Base-by-base conservation (phyloP, 1,140 invertebrate species). In the Fopius arisanus region DNA sequence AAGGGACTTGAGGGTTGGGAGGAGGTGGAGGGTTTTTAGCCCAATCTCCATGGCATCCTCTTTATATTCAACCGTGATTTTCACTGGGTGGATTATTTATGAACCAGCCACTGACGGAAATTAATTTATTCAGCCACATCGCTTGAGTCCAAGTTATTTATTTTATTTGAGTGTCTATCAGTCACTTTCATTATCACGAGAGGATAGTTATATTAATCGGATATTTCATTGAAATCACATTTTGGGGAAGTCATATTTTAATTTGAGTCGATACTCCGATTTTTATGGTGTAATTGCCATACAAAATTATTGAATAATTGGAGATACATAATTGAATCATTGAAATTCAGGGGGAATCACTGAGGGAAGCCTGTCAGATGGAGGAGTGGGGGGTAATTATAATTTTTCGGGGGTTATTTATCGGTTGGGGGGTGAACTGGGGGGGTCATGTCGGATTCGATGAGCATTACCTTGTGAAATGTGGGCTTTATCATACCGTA, bases 401-500 rank as follows among this genome's bases (percentile, higher is more conserved):
- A n/a, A 66, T 37, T 33, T 66, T 31, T 37, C n/a, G n/a, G n/a
- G n/a, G n/a, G n/a, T n/a, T 37, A 33, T 40, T 67, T 26, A 41
- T 40, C 16, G 16, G 23, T 23, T 9, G 7, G 23, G 33, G 14
- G 12, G 37, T 66, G 14, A 12, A 59, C 19, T 10, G 23, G 10
- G 23, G 54, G 54, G 19, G 10, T 59, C 54, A 59, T 23, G 54
- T 59, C 66, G 12, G 43, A 67, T 67, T 40, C 66, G 37, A 67
- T 67, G 26, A 67, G 43, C 37, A 19, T 67, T 23, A 43, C 37
- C 33, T 43, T 67, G 41, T 67, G 41, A 43, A 33, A 23, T 41
- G 23, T 21, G 66, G 19, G 66, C 41, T 67, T 67, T 67, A 43
- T 67, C 19, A 67, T 67, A 67, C 66, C 66, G 21, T 67, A 67